Evolutionary conservation across 2,888 invertebrate species (phyloP).

Genomic region (Patella caerulea): DNA sequence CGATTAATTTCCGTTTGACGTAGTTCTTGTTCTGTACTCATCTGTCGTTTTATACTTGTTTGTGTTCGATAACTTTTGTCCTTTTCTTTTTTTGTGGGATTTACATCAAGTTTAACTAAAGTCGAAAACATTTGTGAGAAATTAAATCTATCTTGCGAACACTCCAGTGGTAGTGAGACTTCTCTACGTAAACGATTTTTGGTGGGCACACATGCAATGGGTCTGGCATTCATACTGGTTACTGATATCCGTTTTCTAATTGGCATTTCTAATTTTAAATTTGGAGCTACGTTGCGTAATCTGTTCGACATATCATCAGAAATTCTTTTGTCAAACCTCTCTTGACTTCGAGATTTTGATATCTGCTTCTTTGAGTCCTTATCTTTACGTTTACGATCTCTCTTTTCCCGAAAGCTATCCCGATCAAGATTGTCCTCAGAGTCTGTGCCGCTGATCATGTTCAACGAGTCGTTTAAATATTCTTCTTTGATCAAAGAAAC

Average conservation of each 20-base stretch:
- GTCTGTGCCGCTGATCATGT: conserved; percentile 54
- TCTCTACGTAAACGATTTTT: conserved; percentile 32
- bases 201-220: conserved; percentile 23
- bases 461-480: conserved; percentile 50
- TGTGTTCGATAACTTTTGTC: conserved; percentile 50
- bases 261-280: conserved; percentile 49
- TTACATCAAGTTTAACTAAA: conserved; percentile 79
- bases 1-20: conserved; percentile 88
- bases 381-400: conserved; percentile 46
- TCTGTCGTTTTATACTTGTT: conserved; percentile 59
- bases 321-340: conserved; percentile 49
- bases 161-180: conserved; percentile 39
- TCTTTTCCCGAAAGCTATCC: conserved; percentile 43
- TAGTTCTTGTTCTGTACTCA: conserved; percentile 85
- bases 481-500: conserved; percentile 57
- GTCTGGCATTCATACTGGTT: conserved; percentile 22
- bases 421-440: conserved; percentile 60
- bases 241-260: conserved; percentile 42
- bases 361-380: conserved; percentile 53
- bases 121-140: conserved; percentile 79
- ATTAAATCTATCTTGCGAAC: conserved; percentile 57
- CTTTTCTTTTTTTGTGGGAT: conserved; percentile 64
- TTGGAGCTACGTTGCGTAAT: not conserved
- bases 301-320: conserved; percentile 46
- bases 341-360: conserved; percentile 48